Percentiles rank a stretch among this genome's conserved stretches.
Conservation (phyloP, 2,797 vertebrate species). For the Acanthiza pusilla region DNA sequence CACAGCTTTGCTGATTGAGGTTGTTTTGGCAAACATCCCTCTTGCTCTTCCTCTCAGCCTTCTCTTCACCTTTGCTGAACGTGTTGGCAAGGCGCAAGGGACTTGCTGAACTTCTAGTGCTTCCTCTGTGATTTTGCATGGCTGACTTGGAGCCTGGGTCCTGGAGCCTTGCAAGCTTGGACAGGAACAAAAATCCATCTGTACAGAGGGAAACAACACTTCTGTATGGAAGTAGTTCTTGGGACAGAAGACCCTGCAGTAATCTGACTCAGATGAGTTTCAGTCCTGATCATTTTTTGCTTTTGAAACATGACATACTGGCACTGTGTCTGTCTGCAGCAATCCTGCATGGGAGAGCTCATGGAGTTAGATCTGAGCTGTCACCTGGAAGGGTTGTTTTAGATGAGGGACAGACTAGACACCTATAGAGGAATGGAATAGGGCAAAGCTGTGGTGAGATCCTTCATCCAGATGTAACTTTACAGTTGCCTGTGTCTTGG, state of each 20-base stretch:
- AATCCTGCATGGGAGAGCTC: background rate
- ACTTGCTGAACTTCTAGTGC: background rate
- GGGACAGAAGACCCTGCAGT: background rate
- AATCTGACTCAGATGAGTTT: background rate
- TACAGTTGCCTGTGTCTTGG: background rate
- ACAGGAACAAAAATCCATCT: background rate
- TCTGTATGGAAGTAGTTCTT: background rate
- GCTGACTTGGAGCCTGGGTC: background rate
- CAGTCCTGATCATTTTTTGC: background rate
- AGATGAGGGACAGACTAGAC: background rate
- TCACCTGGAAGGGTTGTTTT: background rate
- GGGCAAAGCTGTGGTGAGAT: background rate
- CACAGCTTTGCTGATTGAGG: background rate
- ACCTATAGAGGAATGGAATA: background rate
- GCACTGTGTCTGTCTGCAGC: background rate
- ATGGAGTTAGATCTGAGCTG: background rate
- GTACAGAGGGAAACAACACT: background rate
- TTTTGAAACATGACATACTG: background rate
- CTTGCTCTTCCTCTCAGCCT: background rate
- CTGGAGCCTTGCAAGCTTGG: background rate
- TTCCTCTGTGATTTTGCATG: background rate
- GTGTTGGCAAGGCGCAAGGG: rapidly evolving
- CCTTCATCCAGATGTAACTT: background rate
- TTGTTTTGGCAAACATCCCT: background rate
- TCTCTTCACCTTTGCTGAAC: background rate